Evolutionary conservation across 2,113 vertebrate genomes (phyloP).

Genomic region (Gasterosteus nipponicus): DNA sequence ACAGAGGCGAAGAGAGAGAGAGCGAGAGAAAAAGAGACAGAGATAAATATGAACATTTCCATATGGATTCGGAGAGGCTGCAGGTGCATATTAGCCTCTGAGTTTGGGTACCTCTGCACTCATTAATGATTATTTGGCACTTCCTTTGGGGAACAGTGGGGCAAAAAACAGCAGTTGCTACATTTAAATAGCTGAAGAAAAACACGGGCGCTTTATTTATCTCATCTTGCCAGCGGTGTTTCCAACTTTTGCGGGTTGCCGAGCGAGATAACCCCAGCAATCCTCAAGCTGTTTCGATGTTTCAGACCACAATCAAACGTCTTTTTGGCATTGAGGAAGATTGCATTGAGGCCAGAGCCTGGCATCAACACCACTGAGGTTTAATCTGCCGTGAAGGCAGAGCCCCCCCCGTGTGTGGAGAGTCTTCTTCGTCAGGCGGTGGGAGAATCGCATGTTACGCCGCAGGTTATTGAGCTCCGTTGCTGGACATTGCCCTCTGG

Average conservation of each 20-base stretch:
- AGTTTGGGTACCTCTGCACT: constrained; percentile 14
- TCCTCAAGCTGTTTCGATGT: constrained; percentile 57
- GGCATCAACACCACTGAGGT: constrained; percentile 49
- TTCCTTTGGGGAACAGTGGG: not conserved
- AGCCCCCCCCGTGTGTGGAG: constrained; percentile 16
- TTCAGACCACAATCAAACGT: constrained; percentile 63
- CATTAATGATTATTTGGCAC: constrained; percentile 18
- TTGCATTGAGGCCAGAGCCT: constrained; percentile 52
- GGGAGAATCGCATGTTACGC: constrained; percentile 40
- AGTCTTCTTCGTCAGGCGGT: constrained; percentile 16
- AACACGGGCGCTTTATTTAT: constrained; percentile 53
- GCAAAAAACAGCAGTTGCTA: constrained; percentile 12
- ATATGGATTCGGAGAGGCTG: constrained; percentile 32
- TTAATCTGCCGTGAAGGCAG: constrained; percentile 57
- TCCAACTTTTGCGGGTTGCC: constrained; percentile 43
- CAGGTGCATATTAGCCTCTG: constrained; percentile 48
- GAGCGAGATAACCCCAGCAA: constrained; percentile 54
- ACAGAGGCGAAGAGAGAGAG: constrained; percentile 39
- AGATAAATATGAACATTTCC: constrained; percentile 55
- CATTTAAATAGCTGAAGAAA: constrained; percentile 47
- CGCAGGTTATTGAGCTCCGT: constrained; percentile 35
- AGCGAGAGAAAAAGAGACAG: constrained; percentile 29
- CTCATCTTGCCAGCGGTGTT: constrained; percentile 52
- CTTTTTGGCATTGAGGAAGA: constrained; percentile 60
- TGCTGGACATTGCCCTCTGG: constrained; percentile 53